Base-by-base conservation (phyloP, 2,113 vertebrate genomes). In the Dolichotis patagonum region DNA sequence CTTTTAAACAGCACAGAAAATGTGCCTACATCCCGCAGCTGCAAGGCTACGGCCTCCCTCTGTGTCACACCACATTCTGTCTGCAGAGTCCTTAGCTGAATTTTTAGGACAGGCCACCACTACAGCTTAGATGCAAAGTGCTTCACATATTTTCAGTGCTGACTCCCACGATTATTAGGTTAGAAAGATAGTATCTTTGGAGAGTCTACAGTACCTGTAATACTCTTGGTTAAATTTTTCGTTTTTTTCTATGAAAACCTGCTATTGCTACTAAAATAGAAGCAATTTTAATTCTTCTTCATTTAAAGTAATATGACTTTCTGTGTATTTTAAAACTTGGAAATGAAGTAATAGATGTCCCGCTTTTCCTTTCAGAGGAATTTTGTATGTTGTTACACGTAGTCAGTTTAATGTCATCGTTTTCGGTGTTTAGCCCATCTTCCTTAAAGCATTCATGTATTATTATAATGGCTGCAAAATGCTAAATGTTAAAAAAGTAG, bases 281-380 rank as follows among this genome's bases (percentile, higher is more conserved):
- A 95, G 77, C 28, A 78, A 19, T 73, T 90, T 49, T 43, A 85
- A 73, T 43, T 95, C 0, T 85, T 43, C 9, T 87, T 60, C 13
- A n/a, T 13, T 28, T 4, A 93, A 88, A 88, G 41, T 5, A 62
- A 35, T 16, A 58, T 35, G 82, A 1, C 41, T 54, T 65, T 81
- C n/a, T 62, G 3, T 88, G 16, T 73, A 3, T 49, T 35, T 38
- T 32, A 86, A 8, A 62, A 46, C 0, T 26, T 90, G 28, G 86
- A 75, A 73, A 22, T 88, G 43, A 2, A 94, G 19, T 22, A 54
- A 16, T 60, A 20, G 11, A 5, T 58, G 10, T 38, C 17, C 32
- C 54, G 32, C 0, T 90, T 94, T 90, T 92, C 38, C 65, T 86
- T 91, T 78, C 46, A 38, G 91, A 73, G 83, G 90, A 12, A 84